phyloP scores from a whole-genome alignment of 2,797 vertebrate species.

The Artibeus jamaicensis region DNA sequence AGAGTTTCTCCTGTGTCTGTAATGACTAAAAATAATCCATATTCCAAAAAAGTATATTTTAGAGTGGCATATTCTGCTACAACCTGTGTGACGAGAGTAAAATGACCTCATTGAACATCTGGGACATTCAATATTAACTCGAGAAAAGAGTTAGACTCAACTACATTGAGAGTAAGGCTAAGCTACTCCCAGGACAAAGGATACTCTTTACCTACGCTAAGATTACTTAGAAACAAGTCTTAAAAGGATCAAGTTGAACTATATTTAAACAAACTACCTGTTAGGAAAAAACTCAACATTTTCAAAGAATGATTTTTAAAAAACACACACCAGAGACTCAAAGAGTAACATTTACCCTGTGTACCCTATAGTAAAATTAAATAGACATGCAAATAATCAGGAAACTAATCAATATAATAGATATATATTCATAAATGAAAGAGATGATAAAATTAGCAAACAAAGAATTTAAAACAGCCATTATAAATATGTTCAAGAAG shows the following conservation, averaged over 20 bases:
- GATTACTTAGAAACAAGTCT: not conserved
- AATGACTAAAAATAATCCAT: not conserved
- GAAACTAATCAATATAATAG: not conserved
- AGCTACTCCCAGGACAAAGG: not conserved
- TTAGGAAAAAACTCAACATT: not conserved
- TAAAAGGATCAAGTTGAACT: not conserved
- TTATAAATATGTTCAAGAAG: not conserved
- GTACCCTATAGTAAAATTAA: not conserved
- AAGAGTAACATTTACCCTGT: not conserved
- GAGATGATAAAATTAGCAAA: not conserved
- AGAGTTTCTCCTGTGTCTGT: not conserved
- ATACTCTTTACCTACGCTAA: not conserved
- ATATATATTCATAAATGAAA: not conserved
- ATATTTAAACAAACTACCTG: not conserved
- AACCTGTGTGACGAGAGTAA: not conserved
- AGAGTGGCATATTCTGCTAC: not conserved
- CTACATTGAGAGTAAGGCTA: not conserved
- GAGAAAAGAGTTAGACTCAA: not conserved
- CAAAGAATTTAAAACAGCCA: not conserved
- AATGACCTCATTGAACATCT: not conserved
- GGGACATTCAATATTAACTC: not conserved
- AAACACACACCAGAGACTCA: not conserved
- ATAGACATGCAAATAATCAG: not conserved
- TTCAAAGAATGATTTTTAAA: not conserved
- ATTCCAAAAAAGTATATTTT: not conserved